Percentiles rank a stretch among this genome's conserved stretches.
Conservation (phyloP, 2,797 vertebrate genomes). For the Champsocephalus esox region DNA sequence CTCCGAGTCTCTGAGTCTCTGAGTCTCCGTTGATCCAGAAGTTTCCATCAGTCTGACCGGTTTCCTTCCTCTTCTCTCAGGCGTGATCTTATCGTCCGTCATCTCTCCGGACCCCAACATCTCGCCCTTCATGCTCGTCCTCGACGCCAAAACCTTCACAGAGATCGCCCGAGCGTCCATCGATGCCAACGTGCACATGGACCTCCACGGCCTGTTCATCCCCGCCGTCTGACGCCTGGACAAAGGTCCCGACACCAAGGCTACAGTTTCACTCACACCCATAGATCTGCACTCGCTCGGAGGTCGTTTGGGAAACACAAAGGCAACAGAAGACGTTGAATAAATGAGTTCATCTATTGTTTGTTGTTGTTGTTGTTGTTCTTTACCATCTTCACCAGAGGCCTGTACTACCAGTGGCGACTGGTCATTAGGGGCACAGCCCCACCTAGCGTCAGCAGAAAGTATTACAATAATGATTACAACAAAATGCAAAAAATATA, state of each 20-base stretch:
- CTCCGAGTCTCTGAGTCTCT: no score
- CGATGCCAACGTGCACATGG: constrained; percentile 86
- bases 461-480: no score
- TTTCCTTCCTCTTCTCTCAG: constrained; percentile 68
- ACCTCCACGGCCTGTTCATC: constrained; percentile 93
- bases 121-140: constrained; percentile 89
- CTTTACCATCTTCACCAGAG: no score
- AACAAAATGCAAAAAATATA: no score
- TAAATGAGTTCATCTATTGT: neutral
- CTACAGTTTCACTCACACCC: no score
- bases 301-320: no score
- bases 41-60: neutral
- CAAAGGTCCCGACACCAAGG: neutral
- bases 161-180: constrained; percentile 89
- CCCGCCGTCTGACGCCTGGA: constrained; percentile 27
- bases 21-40: no score
- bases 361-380: neutral
- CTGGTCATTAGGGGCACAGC: no score
- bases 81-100: constrained; percentile 90
- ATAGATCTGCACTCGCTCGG: no score
- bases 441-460: no score
- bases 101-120: constrained; percentile 85
- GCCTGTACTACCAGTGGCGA: no score
- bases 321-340: no score
- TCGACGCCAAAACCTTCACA: constrained; percentile 89